Conservation (phyloP, 2,888 invertebrate species). For the Cataglyphis livida region DNA sequence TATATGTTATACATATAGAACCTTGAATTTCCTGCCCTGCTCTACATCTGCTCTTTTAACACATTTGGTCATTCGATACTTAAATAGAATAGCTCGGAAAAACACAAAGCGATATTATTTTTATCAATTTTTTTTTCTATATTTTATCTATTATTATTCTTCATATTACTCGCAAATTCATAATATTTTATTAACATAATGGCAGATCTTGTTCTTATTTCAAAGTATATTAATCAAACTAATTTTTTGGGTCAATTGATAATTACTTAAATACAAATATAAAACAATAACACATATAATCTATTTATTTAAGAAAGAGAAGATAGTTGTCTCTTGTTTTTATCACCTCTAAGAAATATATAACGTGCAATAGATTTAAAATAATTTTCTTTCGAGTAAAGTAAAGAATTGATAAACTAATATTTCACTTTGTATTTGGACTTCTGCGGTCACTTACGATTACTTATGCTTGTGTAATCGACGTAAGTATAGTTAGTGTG, state of each 20-base stretch:
- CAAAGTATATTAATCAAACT: neutral
- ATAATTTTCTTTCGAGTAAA: slow-evolving; percentile 21
- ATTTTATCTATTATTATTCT: neutral
- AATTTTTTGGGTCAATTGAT: neutral
- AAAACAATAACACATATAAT: neutral
- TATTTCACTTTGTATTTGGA: slow-evolving; percentile 48
- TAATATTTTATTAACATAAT: neutral
- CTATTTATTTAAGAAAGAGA: neutral
- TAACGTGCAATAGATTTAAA: slow-evolving; percentile 17
- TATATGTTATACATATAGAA: slow-evolving; percentile 64
- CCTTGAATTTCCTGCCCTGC: slow-evolving; percentile 82
- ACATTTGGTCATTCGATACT: neutral
- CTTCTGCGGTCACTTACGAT: neutral
- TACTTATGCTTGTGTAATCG: slow-evolving; percentile 64
- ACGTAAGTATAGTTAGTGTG: slow-evolving; percentile 56
- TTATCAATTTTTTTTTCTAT: neutral
- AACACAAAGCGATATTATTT: neutral
- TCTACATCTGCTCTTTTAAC: slow-evolving; percentile 79
- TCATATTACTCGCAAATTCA: neutral
- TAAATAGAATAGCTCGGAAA: neutral
- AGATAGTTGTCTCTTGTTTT: neutral
- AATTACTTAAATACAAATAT: neutral
- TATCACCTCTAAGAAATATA: neutral
- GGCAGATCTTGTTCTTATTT: neutral
- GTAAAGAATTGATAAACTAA: neutral